Percentiles rank a stretch among this genome's conserved stretches.
These are phyloP conservation scores for Drosophila lacteicornis DNA, from an alignment of 1,140 invertebrate species.

Conservation along the genomic window DNA sequence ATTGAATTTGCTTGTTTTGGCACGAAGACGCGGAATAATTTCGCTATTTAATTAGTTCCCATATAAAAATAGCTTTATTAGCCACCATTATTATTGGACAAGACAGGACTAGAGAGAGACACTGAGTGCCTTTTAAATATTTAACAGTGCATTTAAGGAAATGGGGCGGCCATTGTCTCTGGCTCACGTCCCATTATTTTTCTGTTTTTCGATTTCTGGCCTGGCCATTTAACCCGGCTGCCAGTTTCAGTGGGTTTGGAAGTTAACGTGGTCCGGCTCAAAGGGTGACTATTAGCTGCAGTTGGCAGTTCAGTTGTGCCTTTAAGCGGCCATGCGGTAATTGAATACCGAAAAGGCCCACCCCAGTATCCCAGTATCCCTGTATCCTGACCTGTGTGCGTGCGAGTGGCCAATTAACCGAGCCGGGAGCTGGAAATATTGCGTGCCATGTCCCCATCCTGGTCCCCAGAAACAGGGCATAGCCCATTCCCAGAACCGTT, in stretches of 20 bases:
- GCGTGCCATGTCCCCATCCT: slow-evolving; percentile 62
- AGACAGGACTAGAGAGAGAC: neutral
- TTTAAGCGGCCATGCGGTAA: slow-evolving; percentile 59
- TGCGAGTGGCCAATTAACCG: slow-evolving; percentile 65
- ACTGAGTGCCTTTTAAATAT: slow-evolving; percentile 36
- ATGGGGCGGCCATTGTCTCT: slow-evolving; percentile 15
- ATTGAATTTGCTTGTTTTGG: slow-evolving; percentile 48
- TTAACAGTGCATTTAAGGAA: slow-evolving; percentile 28
- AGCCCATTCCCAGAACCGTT: neutral
- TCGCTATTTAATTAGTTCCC: slow-evolving; percentile 33
- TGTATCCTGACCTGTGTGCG: slow-evolving; percentile 50
- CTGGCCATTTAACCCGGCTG: slow-evolving; percentile 39
- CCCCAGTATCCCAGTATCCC: neutral
- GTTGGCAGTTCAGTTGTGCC: slow-evolving; percentile 58
- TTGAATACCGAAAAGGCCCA: slow-evolving; percentile 68
- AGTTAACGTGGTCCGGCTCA: slow-evolving; percentile 56
- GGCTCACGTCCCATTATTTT: slow-evolving; percentile 23
- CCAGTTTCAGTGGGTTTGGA: slow-evolving; percentile 27
- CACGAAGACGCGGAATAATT: slow-evolving; percentile 50
- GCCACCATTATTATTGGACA: slow-evolving; percentile 16
- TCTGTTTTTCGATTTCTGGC: slow-evolving; percentile 45
- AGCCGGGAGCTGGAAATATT: slow-evolving; percentile 42
- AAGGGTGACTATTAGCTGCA: slow-evolving; percentile 71
- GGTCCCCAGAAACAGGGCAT: slow-evolving; percentile 1
- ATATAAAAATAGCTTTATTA: slow-evolving; percentile 72